phyloP scores from a whole-genome alignment of 2,797 vertebrate genomes.

The Protonibea diacanthus region DNA sequence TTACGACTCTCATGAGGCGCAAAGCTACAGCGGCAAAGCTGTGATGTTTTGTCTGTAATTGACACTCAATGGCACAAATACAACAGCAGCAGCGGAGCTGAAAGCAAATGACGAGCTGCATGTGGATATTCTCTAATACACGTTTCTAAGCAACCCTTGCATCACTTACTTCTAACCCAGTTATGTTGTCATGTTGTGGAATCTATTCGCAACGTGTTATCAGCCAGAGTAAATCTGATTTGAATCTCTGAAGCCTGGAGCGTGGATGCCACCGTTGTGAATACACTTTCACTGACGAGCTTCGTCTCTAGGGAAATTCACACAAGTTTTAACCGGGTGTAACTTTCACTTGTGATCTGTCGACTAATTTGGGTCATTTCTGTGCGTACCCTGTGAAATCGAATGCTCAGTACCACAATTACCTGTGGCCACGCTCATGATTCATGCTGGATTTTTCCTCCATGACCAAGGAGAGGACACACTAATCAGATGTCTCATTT shows the following conservation, averaged over 20 bases:
- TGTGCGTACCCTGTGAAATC: not conserved
- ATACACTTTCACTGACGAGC: not conserved
- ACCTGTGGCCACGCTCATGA: constrained; percentile 12
- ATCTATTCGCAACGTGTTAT: not conserved
- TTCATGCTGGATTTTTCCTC: constrained; percentile 10
- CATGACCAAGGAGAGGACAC: constrained; percentile 17
- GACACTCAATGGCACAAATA: constrained; percentile 11
- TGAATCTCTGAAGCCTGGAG: not conserved
- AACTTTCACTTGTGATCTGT: constrained; percentile 15
- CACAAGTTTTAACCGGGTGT: not conserved
- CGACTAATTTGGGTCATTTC: not conserved
- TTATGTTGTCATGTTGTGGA: not conserved
- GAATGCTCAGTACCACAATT: constrained; percentile 6
- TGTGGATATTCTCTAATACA: constrained; percentile 17
- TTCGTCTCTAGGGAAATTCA: not conserved
- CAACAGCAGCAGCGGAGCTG: constrained; percentile 22
- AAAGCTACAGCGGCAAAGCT: constrained; percentile 1
- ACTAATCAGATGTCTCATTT: constrained; percentile 44
- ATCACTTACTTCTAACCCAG: constrained; percentile 9
- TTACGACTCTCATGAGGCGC: not conserved
- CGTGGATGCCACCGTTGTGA: not conserved
- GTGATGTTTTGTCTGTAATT: not conserved
- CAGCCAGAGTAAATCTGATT: not conserved
- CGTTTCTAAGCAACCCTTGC: constrained; percentile 28
- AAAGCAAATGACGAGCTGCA: not conserved